Base-by-base conservation (phyloP, 2,113 vertebrate genomes). In the Labeo rohita region DNA sequence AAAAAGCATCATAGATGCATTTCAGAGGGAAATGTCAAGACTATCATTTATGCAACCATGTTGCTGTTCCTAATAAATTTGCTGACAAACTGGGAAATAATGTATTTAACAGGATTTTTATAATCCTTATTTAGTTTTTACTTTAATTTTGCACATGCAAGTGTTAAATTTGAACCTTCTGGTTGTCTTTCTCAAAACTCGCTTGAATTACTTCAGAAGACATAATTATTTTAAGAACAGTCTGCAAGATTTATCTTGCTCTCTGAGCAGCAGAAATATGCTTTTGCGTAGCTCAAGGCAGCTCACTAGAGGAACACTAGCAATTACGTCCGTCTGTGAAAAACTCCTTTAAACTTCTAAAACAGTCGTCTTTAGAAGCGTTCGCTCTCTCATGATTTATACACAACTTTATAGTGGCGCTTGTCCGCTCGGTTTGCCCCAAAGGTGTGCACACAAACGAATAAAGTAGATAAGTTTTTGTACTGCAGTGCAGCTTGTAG, bases 161-260 rank as follows among this genome's bases (percentile, higher is more conserved):
- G 18, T n/a, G 36, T 45, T 2, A 47, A 2, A 47, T 47, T 73
- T 6, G 0, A 39, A 73, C 18, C 43, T 73, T 47, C 70, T 47
- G 18, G 70, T 47, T 47, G 43, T 52, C n/a, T 76, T 54, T 10
- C 70, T 15, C 82, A 23, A 80, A 78, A 39, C 63, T 70, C 72
- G 77, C 61, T 59, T 45, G 50, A 65, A 13, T 34, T 3, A 50
- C 56, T 34, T 36, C 39, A 52, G 28, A 77, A 50, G 18, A 34
- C 28, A 54, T 68, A 70, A 88, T 82, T 81, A 85, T 76, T 83
- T 85, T 59, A 83, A 86, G 16, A 75, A 80, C 2, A 28, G 79
- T 75, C 73, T 86, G 90, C 28, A 85, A 79, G 73, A 88, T 89
- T 87, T 86, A 39, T 90, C 86, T 66, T 80, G 83, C 77, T 18